phyloP scores from a whole-genome alignment of 2,888 invertebrate genomes.

The Mellilla xanthometata region DNA sequence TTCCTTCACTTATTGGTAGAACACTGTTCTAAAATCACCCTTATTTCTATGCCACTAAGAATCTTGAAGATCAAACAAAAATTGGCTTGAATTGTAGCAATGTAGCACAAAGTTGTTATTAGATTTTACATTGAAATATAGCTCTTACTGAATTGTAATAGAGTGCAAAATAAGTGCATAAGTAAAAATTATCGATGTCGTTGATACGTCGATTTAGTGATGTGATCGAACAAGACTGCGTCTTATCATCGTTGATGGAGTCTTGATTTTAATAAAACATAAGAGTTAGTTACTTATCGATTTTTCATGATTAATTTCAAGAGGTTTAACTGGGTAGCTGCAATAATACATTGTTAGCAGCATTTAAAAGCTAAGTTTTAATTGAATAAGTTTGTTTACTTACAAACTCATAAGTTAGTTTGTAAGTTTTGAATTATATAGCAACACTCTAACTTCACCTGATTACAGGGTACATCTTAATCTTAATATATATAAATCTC shows the following conservation, averaged over 20 bases:
- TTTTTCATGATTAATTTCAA: too few relatives aligned
- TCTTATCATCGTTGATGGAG: slow-evolving; percentile 3
- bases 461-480: too few relatives aligned
- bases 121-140: slow-evolving; percentile 23
- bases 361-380: too few relatives aligned
- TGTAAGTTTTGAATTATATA: too few relatives aligned
- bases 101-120: slow-evolving; percentile 33
- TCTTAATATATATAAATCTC: too few relatives aligned
- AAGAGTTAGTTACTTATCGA: too few relatives aligned
- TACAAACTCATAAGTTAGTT: too few relatives aligned
- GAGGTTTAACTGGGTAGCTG: too few relatives aligned
- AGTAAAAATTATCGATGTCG: slow-evolving; percentile 40
- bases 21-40: slow-evolving; percentile 25
- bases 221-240: slow-evolving; percentile 15
- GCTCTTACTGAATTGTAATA: slow-evolving; percentile 26
- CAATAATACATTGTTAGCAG: too few relatives aligned
- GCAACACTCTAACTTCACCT: too few relatives aligned
- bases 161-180: slow-evolving; percentile 30
- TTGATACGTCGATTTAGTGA: slow-evolving; percentile 30
- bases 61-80: slow-evolving; percentile 24
- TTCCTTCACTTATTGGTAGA: slow-evolving; percentile 17
- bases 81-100: slow-evolving; percentile 56
- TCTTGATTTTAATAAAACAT: background rate
- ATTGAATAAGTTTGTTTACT: too few relatives aligned
- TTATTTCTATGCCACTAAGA: slow-evolving; percentile 20